A percentile compares a stretch with the other conserved stretches of the same genome.
Evolutionary conservation across 1,140 invertebrate species (phyloP).

Genomic region (Pemphigus obesinymphae): DNA sequence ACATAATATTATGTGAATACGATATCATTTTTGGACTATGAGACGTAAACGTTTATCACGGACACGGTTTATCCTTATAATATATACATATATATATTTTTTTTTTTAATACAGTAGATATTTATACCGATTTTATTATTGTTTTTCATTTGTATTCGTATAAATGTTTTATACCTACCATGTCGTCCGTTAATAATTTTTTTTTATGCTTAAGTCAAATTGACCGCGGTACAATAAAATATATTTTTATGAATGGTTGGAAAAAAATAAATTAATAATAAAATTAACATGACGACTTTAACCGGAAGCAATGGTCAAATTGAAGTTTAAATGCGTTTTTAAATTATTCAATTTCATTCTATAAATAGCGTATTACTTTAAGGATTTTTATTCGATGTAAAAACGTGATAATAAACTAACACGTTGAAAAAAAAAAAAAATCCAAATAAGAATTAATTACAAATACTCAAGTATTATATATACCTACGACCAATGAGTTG

Average conservation of each 20-base stretch:
- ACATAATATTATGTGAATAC: neutral
- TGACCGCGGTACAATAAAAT: neutral
- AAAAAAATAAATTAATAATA: neutral
- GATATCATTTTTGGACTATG: no score
- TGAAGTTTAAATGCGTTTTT: neutral
- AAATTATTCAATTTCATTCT: neutral
- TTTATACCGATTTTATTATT: no score
- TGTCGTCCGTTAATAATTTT: neutral
- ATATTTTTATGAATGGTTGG: neutral
- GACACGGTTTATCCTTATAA: no score
- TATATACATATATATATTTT: no score
- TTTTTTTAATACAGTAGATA: no score
- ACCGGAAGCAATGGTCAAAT: neutral
- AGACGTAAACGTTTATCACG: no score
- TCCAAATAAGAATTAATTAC: neutral
- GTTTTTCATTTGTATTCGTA: no score
- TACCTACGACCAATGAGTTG: no score
- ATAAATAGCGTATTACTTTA: neutral
- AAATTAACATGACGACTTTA: slow-evolving; percentile 12
- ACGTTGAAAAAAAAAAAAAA: no score
- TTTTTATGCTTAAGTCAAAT: neutral
- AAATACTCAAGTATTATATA: no score
- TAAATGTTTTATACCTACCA: neutral
- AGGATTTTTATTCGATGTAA: neutral
- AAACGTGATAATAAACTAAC: neutral